Evolutionary conservation across 2,113 vertebrate genomes (phyloP).

Genomic region (Catagonus wagneri): DNA sequence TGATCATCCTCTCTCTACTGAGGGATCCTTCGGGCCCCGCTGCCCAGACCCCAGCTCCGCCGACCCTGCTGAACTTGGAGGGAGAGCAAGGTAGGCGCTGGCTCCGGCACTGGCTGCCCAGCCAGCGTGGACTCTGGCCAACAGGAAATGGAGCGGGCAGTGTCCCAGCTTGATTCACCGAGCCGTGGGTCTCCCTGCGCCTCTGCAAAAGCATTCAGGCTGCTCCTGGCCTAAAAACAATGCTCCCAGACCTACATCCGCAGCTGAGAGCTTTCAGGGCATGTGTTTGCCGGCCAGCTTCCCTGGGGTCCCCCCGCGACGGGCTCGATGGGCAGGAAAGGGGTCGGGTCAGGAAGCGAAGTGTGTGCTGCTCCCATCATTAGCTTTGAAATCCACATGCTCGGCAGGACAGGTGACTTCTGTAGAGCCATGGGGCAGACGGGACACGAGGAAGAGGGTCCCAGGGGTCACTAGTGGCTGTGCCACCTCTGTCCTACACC

Average conservation of each 20-base stretch:
- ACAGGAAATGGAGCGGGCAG: constrained; percentile 75
- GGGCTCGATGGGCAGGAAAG: background rate
- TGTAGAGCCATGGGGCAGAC: background rate
- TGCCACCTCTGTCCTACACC: background rate
- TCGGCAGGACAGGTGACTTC: rapidly evolving
- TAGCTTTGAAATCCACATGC: background rate
- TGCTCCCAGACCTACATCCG: constrained; percentile 54
- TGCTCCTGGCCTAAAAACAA: constrained; percentile 70
- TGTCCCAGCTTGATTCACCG: constrained; percentile 73
- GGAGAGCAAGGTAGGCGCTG: background rate
- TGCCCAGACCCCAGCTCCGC: background rate
- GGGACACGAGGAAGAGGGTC: background rate
- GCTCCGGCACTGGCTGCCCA: constrained; percentile 15
- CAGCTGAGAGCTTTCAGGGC: constrained; percentile 49
- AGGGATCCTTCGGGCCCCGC: background rate
- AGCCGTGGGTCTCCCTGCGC: constrained; percentile 67
- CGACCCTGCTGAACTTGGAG: background rate
- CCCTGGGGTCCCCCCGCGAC: background rate
- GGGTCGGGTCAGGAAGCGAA: background rate
- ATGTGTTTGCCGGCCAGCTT: rapidly evolving
- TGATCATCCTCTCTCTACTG: no score
- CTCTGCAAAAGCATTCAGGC: constrained; percentile 48
- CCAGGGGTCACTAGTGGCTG: background rate
- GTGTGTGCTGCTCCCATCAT: rapidly evolving
- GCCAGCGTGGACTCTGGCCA: constrained; percentile 54